These are phyloP conservation scores for Arothron firmamentum DNA, from an alignment of 2,113 vertebrate species.

Conservation along the genomic window DNA sequence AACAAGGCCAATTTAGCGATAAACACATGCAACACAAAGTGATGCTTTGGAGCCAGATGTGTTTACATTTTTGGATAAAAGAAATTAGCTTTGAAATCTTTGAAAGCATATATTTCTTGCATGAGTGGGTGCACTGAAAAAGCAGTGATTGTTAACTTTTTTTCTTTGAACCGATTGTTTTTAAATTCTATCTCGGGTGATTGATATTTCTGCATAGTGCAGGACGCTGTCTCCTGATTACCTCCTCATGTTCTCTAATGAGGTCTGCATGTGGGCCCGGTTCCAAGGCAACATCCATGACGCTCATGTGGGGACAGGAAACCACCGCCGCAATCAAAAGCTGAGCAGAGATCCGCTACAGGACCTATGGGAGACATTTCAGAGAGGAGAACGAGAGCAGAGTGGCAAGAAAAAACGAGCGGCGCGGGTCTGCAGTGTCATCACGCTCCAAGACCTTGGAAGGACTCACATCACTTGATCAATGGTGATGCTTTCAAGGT, in stretches of 20 bases:
- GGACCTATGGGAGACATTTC: conserved; percentile 28
- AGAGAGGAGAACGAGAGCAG: conserved; percentile 29
- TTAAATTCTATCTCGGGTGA: neutral
- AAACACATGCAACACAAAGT: conserved; percentile 36
- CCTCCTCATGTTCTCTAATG: neutral
- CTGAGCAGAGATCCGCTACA: conserved; percentile 6
- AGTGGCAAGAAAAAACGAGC: neutral
- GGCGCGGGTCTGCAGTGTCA: conserved; percentile 21
- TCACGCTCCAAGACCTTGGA: conserved; percentile 37
- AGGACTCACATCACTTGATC: conserved; percentile 62
- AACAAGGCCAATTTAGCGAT: conserved; percentile 32
- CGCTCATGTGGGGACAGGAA: conserved; percentile 1
- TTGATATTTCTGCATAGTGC: neutral
- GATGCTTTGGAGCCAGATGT: conserved; percentile 44
- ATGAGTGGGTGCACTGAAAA: conserved; percentile 14
- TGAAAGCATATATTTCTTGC: conserved; percentile 15
- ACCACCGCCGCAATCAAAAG: neutral
- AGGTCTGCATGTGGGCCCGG: neutral
- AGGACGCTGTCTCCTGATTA: neutral
- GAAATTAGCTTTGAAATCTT: conserved; percentile 18
- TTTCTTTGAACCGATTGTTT: conserved; percentile 2
- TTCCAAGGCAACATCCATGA: neutral
- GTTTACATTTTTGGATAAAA: conserved; percentile 31
- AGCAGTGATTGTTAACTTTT: neutral
- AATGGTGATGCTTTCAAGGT: conserved; percentile 11